Evolutionary conservation across 2,888 invertebrate species (phyloP).

Genomic region (Oligia latruncula): DNA sequence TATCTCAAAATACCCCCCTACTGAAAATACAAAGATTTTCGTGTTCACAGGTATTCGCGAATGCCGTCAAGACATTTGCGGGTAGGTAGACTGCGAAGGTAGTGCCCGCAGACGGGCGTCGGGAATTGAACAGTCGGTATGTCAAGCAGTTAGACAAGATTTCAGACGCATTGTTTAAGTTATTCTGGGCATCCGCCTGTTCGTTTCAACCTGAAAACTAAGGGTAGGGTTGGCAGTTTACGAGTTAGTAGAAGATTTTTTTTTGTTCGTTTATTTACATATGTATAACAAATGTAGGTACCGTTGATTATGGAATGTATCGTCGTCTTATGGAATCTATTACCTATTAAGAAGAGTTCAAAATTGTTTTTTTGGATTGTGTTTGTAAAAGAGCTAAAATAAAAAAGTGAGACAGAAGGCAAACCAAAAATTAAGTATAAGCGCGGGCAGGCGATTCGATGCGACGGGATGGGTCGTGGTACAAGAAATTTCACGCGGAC

Average conservation of each 20-base stretch:
- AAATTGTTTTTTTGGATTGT: no score
- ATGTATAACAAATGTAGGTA: not conserved
- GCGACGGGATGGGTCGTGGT: no score
- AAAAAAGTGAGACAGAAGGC: no score
- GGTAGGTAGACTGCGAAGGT: slow-evolving; percentile 23
- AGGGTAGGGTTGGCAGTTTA: slow-evolving; percentile 69
- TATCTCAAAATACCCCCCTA: not conserved
- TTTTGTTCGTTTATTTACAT: not conserved
- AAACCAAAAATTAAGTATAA: no score
- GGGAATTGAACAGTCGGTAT: slow-evolving; percentile 84
- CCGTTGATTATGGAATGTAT: not conserved
- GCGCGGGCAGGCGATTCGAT: no score
- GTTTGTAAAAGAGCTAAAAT: no score
- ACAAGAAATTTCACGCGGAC: no score
- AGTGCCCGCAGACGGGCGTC: slow-evolving; percentile 55
- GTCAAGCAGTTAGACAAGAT: slow-evolving; percentile 87
- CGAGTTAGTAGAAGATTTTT: not conserved
- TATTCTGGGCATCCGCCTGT: slow-evolving; percentile 82
- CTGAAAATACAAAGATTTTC: slow-evolving; percentile 10
- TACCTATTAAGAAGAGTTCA: no score
- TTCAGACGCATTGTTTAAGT: slow-evolving; percentile 88
- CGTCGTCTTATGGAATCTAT: not conserved
- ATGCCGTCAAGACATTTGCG: slow-evolving; percentile 44
- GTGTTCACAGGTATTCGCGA: slow-evolving; percentile 36
- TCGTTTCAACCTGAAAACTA: slow-evolving; percentile 77